phyloP scores from a whole-genome alignment of 2,888 invertebrate genomes.

The Dryobota labecula region DNA sequence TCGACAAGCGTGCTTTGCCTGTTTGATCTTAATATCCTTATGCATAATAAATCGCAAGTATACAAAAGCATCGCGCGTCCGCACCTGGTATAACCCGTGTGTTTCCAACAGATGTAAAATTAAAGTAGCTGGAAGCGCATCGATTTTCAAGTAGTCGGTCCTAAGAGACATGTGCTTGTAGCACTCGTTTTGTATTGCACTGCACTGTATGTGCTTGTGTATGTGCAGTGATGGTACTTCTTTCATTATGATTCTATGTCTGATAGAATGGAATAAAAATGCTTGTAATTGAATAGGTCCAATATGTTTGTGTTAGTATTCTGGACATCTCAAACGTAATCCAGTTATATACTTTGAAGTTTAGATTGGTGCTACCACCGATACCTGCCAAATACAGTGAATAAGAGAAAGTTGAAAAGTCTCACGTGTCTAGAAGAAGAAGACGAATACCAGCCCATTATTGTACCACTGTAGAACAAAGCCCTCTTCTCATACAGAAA shows the following conservation, averaged over 20 bases:
- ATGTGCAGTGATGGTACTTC: not conserved
- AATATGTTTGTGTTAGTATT: not conserved
- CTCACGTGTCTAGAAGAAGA: not conserved
- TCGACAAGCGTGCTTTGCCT: too few species aligned
- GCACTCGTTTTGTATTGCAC: conserved; percentile 3
- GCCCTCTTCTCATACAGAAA: too few species aligned
- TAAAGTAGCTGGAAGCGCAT: conserved; percentile 2
- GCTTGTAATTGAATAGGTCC: too few species aligned
- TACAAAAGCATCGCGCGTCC: too few species aligned
- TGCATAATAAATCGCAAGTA: not conserved
- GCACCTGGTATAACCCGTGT: not conserved
- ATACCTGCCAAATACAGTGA: not conserved
- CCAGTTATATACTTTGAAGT: not conserved
- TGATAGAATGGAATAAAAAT: not conserved
- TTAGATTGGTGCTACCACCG: not conserved
- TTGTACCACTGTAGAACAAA: too few species aligned
- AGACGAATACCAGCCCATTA: too few species aligned
- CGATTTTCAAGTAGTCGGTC: conserved; percentile 14
- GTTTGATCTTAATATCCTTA: not conserved
- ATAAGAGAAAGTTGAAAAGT: not conserved
- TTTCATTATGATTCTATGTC: not conserved
- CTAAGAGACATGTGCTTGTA: not conserved
- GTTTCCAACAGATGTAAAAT: conserved; percentile 18
- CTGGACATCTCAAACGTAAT: not conserved
- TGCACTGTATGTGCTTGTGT: not conserved